These are phyloP conservation scores for Larimichthys crocea DNA, from an alignment of 2,113 vertebrate species.

Conservation along the genomic window DNA sequence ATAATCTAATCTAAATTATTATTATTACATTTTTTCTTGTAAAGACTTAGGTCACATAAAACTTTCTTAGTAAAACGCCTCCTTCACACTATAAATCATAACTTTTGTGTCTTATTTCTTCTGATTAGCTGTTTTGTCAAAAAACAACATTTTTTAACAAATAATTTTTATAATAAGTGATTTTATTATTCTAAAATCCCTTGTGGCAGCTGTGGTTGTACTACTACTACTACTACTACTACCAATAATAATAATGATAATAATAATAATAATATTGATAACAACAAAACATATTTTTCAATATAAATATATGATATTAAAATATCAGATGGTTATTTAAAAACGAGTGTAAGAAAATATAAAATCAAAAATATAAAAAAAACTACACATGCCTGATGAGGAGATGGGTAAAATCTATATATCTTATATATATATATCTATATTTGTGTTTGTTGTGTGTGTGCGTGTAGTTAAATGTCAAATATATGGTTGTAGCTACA, in stretches of 20 bases:
- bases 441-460: too few relatives aligned
- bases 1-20: not conserved
- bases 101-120: not conserved
- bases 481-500: not conserved
- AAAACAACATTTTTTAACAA: not conserved
- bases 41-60: not conserved
- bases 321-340: too few relatives aligned
- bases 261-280: too few relatives aligned
- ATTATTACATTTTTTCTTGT: not conserved
- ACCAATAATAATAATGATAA: not conserved
- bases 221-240: not conserved
- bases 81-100: not conserved
- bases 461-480: not conserved
- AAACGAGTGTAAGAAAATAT: too few relatives aligned
- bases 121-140: not conserved
- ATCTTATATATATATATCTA: too few relatives aligned
- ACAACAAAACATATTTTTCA: too few relatives aligned
- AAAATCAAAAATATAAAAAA: too few relatives aligned
- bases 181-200: not conserved
- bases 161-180: too few relatives aligned
- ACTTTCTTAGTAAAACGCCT: not conserved
- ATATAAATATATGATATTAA: too few relatives aligned
- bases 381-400: too few relatives aligned
- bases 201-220: not conserved
- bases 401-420: too few relatives aligned